A percentile compares a stretch with the other conserved stretches of the same genome.
Conservation (phyloP, 64 coral and sea anemone genomes). For the Acropora yongei region DNA sequence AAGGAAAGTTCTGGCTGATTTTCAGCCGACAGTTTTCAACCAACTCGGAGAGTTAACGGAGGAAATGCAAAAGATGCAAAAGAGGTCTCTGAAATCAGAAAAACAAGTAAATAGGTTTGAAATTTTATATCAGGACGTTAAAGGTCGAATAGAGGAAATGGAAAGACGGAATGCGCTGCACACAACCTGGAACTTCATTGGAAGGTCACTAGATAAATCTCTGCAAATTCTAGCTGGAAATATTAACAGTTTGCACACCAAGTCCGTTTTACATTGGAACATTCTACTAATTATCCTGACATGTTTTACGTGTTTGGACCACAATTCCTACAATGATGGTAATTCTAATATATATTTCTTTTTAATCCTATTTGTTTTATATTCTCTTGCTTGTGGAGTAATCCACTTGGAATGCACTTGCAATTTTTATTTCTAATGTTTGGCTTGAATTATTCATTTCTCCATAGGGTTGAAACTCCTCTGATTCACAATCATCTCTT, state of each 20-base stretch:
- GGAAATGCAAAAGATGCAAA: slow-evolving; percentile 5
- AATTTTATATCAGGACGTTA: neutral
- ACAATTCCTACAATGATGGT: slow-evolving; percentile 67
- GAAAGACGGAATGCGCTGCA: neutral
- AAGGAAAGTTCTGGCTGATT: slow-evolving; percentile 48
- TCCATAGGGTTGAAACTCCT: too few relatives aligned
- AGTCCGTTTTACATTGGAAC: neutral
- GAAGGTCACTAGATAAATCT: too few relatives aligned
- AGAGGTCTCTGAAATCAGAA: neutral
- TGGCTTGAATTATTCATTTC: too few relatives aligned
- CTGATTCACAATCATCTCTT: too few relatives aligned
- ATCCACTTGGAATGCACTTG: too few relatives aligned
- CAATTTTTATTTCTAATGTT: too few relatives aligned
- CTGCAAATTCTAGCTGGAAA: neutral
- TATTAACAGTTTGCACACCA: neutral
- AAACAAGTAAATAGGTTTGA: neutral
- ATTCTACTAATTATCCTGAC: neutral
- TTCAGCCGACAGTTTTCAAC: neutral
- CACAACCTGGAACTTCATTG: neutral
- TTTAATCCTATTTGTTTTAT: too few relatives aligned
- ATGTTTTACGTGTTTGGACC: slow-evolving; percentile 3
- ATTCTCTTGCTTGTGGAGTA: too few relatives aligned
- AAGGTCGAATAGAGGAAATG: slow-evolving; percentile 8
- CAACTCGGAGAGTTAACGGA: slow-evolving; percentile 31
- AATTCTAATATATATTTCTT: slow-evolving; percentile 17